Evolutionary conservation across 2,888 invertebrate species (phyloP), one percentile per base, ranked within the genome.

Genomic region (Ennomos erosarius): DNA sequence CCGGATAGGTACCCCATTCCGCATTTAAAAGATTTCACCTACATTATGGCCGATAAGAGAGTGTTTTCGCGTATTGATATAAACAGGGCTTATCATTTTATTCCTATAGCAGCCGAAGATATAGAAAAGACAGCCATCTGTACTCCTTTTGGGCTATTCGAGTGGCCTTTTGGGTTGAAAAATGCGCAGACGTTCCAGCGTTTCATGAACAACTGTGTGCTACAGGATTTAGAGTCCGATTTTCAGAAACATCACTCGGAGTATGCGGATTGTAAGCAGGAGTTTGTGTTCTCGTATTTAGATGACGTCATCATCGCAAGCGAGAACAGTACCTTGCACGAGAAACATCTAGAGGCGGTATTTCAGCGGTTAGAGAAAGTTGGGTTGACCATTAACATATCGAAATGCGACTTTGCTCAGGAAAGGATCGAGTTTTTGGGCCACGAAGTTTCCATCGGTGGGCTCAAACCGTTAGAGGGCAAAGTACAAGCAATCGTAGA

Each of bases 81-180:
- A 56, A 10, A 59, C 64, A 1, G 55, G 5, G 52, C 50, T 6
- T 62, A 10, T 51, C 65, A 10, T 67, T 73, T 34, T 64, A 67
- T 10, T 3, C 82, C 73, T 64, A 81, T 45, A n/a, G 81, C 84
- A 52, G 81, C 71, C 36, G 13, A 59, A 0, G 33, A 62, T 11
- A 80, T 84, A 79, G 67, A 75, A 1, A 37, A 57, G 53, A 12
- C 50, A 36, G 43, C 64, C 2, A 62, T 65, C 1, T 65, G 62
- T 5, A 64, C 62, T 0, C 64, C 65, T 0, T 67, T 67, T 42
- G 66, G 69, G 1, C 37, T 67, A 6, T 67, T 55, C n/a, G 65
- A 67, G 36, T 67, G 62, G 45, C 62, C 62, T 10, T 62, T 62
- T 33, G 66, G 63, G 0, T 10, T 66, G 5, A 44, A 51, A 5